phyloP scores from a whole-genome alignment of 2,797 vertebrate species.

The Syndactyla subalaris region DNA sequence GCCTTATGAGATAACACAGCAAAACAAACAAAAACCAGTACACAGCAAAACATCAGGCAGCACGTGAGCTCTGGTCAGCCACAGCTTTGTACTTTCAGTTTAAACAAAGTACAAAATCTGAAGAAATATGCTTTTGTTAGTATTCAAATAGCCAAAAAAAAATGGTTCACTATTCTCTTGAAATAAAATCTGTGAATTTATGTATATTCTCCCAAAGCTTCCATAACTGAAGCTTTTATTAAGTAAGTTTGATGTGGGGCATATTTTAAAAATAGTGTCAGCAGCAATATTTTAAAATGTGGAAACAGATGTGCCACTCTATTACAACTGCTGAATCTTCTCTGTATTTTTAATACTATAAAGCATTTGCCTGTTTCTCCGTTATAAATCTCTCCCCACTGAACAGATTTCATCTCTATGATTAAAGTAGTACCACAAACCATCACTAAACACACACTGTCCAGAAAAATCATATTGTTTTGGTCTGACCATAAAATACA shows the following conservation, averaged over 20 bases:
- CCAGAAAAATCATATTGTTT: background rate
- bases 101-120: background rate
- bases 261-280: constrained; percentile 44
- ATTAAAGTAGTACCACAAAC: background rate
- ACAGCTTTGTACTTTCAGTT: background rate
- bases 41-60: background rate
- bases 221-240: constrained; percentile 24
- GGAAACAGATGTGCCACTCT: constrained; percentile 35
- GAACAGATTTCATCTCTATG: background rate
- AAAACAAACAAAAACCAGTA: background rate
- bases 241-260: constrained; percentile 18
- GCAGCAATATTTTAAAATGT: constrained; percentile 18
- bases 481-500: background rate
- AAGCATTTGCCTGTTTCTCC: constrained; percentile 1
- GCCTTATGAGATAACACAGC: background rate
- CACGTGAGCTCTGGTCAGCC: background rate
- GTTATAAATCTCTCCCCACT: background rate
- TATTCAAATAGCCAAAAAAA: background rate
- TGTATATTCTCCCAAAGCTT: constrained; percentile 2
- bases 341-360: background rate
- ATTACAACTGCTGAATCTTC: background rate
- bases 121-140: background rate
- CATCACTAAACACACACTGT: background rate
- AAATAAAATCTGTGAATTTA: constrained; percentile 12
- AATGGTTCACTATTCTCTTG: background rate